These are phyloP conservation scores for Cirrhinus molitorella DNA, from an alignment of 2,797 vertebrate species.

Conservation along the genomic window DNA sequence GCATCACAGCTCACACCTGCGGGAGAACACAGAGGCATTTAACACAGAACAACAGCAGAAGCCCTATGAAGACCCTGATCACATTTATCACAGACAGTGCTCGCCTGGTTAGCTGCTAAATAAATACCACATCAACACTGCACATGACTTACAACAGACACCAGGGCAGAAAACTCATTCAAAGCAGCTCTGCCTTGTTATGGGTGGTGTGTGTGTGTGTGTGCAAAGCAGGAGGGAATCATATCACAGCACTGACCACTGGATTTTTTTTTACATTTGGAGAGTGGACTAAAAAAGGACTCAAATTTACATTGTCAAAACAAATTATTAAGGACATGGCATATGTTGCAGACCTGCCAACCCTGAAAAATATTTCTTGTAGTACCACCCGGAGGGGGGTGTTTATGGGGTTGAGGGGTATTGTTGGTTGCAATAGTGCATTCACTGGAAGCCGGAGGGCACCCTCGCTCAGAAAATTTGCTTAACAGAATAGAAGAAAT, in stretches of 20 bases:
- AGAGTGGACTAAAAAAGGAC: background rate
- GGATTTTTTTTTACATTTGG: background rate
- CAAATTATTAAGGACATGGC: background rate
- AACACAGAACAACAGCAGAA: background rate
- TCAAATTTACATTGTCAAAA: background rate
- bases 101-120: background rate
- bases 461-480: too few species aligned
- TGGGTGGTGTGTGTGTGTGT: background rate
- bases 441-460: too few species aligned
- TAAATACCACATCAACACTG: background rate
- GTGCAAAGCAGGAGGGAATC: background rate
- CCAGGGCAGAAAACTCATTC: background rate
- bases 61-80: background rate
- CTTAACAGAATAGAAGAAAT: too few species aligned
- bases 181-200: conserved; percentile 6
- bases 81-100: background rate
- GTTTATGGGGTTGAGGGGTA: too few species aligned
- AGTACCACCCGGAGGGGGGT: too few species aligned
- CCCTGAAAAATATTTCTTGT: too few species aligned
- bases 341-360: too few species aligned
- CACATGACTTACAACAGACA: background rate
- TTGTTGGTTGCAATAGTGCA: too few species aligned
- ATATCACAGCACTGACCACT: background rate
- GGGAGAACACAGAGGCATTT: conserved; percentile 23
- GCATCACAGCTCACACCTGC: conserved; percentile 99